These are phyloP conservation scores for Polydrusus cervinus DNA, from an alignment of 2,888 invertebrate genomes.

Conservation along the genomic window DNA sequence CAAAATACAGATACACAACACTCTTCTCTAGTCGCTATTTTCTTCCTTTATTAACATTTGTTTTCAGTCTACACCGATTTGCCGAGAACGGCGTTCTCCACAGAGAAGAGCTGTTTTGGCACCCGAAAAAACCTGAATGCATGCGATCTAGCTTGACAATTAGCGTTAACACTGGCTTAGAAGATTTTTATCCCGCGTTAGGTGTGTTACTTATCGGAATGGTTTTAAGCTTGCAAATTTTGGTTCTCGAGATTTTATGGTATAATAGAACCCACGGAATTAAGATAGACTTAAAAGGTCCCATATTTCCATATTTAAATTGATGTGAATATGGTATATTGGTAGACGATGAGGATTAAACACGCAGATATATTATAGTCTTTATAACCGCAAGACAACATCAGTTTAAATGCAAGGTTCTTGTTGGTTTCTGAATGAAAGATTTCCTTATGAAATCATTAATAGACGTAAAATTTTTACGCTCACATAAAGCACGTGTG, in stretches of 20 bases:
- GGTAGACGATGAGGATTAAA: too few relatives aligned
- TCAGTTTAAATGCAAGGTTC: too few relatives aligned
- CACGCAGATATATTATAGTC: too few relatives aligned
- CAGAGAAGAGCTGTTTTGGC: constrained; percentile 63
- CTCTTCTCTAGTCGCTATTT: not conserved
- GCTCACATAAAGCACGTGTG: too few relatives aligned
- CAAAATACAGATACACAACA: too few relatives aligned
- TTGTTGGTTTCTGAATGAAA: too few relatives aligned
- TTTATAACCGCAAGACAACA: too few relatives aligned
- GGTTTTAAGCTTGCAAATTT: constrained; percentile 59
- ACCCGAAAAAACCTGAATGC: constrained; percentile 65
- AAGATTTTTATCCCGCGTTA: constrained; percentile 65
- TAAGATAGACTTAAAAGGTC: not conserved
- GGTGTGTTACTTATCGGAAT: constrained; percentile 61
- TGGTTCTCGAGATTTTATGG: constrained; percentile 57
- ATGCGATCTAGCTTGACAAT: constrained; percentile 57
- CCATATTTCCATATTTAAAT: constrained; percentile 21
- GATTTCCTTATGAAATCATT: too few relatives aligned
- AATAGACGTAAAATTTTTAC: too few relatives aligned
- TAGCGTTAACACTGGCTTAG: constrained; percentile 61
- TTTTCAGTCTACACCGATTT: constrained; percentile 63
- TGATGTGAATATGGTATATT: too few relatives aligned
- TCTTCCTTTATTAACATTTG: not conserved
- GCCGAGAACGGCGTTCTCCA: constrained; percentile 64
- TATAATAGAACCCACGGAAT: not conserved